Conservation (phyloP, 2,113 vertebrate genomes). For the Hymenochirus boettgeri region DNA sequence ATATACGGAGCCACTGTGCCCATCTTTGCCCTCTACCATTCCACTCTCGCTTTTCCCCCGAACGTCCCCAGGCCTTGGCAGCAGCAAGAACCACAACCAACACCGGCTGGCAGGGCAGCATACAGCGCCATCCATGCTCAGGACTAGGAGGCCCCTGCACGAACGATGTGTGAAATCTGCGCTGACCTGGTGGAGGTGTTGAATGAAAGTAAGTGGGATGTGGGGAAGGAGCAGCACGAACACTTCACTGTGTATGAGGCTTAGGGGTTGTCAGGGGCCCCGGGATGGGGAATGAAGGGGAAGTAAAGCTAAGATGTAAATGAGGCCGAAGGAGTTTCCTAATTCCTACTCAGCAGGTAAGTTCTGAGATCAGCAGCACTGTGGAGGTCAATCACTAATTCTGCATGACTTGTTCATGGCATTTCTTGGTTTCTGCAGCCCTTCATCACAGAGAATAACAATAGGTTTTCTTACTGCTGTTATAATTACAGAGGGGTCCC, state of each 20-base stretch:
- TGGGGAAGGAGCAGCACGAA: constrained; percentile 11
- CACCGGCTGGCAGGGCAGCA: constrained; percentile 58
- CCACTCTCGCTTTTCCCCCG: constrained; percentile 57
- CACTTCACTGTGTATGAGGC: no score
- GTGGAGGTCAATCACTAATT: no score
- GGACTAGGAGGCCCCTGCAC: constrained; percentile 74
- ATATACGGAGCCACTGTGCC: constrained; percentile 47
- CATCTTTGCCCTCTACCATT: constrained; percentile 53
- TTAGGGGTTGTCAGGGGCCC: neutral
- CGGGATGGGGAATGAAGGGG: neutral
- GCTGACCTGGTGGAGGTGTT: constrained; percentile 98
- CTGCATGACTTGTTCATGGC: no score
- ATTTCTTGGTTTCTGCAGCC: no score
- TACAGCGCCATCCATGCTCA: constrained; percentile 60
- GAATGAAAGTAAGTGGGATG: constrained; percentile 88
- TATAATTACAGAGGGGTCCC: no score
- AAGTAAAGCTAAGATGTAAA: no score
- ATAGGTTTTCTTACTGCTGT: no score
- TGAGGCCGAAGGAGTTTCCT: no score
- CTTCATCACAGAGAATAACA: no score
- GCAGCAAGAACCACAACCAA: constrained; percentile 60
- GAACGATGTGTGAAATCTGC: constrained; percentile 99
- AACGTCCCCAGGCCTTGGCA: constrained; percentile 60
- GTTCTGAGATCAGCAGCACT: no score
- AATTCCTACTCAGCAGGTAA: no score